Evolutionary conservation across 1,140 invertebrate species (phyloP).

Genomic region (Ganaspis sp.): DNA sequence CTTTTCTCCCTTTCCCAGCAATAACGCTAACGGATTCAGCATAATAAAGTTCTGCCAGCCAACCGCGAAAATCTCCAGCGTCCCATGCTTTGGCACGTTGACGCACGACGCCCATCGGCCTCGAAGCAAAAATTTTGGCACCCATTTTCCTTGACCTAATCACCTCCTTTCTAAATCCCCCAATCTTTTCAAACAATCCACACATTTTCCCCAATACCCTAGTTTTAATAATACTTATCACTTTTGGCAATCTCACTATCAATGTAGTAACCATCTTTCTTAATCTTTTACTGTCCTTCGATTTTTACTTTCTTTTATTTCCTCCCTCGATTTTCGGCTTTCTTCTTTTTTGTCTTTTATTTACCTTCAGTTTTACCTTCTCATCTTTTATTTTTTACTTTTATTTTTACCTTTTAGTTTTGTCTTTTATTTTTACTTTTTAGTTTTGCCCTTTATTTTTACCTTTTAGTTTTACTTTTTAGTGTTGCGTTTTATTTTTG

Average conservation of each 20-base stretch:
- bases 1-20: slow-evolving; percentile 32
- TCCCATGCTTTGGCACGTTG: slow-evolving; percentile 51
- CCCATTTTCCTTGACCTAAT: slow-evolving; percentile 3
- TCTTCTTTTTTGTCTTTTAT: no score
- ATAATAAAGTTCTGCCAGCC: slow-evolving; percentile 32
- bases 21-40: slow-evolving; percentile 35
- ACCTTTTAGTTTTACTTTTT: no score
- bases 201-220: not conserved
- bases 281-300: no score
- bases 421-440: no score
- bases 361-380: no score
- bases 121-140: slow-evolving; percentile 40
- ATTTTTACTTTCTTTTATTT: no score
- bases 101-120: slow-evolving; percentile 34
- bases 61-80: slow-evolving; percentile 42
- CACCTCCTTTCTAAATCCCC: not conserved
- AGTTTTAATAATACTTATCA: slow-evolving; percentile 26
- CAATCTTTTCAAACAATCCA: not conserved
- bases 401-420: no score
- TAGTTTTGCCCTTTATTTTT: no score
- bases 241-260: not conserved
- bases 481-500: no score
- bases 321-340: no score
- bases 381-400: no score
- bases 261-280: not conserved